Conservation (phyloP, 2,888 invertebrate genomes). For the Rhingia campestris region DNA sequence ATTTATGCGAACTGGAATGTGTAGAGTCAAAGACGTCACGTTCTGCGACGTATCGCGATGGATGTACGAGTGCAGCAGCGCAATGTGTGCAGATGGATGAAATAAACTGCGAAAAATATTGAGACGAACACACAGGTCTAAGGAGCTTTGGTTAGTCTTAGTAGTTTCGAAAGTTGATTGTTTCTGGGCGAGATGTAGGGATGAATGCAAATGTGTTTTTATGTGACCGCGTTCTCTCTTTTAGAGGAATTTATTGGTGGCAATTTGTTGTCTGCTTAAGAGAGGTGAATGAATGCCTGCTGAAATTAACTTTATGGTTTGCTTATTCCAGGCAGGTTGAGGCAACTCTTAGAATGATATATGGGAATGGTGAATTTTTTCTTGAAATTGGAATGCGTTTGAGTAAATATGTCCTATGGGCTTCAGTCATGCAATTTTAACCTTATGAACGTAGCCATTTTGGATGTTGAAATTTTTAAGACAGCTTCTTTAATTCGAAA, state of each 20-base stretch:
- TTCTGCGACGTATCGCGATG: constrained; percentile 44
- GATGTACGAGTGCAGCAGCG: not conserved
- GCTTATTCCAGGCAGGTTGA: constrained; percentile 38
- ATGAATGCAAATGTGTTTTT: constrained; percentile 59
- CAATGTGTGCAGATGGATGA: constrained; percentile 37
- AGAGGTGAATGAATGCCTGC: constrained; percentile 39
- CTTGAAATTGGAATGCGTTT: no score
- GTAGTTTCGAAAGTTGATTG: constrained; percentile 58
- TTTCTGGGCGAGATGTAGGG: constrained; percentile 37
- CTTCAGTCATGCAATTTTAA: no score
- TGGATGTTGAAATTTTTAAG: no score
- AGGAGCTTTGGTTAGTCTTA: constrained; percentile 13
- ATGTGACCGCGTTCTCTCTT: not conserved
- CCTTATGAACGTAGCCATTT: no score
- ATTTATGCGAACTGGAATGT: constrained; percentile 64
- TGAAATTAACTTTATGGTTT: constrained; percentile 19
- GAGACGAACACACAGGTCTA: constrained; percentile 13
- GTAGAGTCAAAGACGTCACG: constrained; percentile 61
- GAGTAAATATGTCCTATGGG: no score
- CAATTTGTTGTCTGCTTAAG: constrained; percentile 55
- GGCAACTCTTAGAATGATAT: constrained; percentile 14
- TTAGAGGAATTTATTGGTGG: constrained; percentile 40
- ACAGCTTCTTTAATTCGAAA: no score
- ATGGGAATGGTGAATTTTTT: not conserved
- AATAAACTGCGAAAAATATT: constrained; percentile 45